Percentiles rank a stretch among this genome's conserved stretches.
These are phyloP conservation scores for Eubucco bourcierii DNA, from an alignment of 2,113 vertebrate species.

Conservation along the genomic window DNA sequence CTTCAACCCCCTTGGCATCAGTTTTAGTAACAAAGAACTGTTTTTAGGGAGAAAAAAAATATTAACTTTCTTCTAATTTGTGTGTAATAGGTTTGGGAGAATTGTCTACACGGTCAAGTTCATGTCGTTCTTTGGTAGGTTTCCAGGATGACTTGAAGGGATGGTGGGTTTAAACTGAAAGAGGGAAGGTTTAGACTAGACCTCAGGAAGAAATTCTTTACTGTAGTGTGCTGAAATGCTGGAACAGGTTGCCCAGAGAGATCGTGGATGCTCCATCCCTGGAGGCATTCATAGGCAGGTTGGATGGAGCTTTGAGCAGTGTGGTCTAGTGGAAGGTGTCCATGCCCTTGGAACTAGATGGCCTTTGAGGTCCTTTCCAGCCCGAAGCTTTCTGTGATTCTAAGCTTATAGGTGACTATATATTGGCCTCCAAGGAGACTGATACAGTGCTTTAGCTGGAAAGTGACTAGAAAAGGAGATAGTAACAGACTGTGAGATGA, in stretches of 20 bases:
- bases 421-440: neutral
- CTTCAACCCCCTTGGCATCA: neutral
- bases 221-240: neutral
- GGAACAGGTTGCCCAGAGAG: neutral
- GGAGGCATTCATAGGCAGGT: neutral
- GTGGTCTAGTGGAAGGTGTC: neutral
- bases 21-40: neutral
- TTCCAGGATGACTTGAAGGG: neutral
- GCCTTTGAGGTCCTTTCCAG: neutral
- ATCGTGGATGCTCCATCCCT: neutral
- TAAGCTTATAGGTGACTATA: neutral
- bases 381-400: neutral
- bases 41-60: neutral
- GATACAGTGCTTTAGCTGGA: neutral
- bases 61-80: neutral
- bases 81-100: neutral
- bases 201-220: neutral
- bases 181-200: neutral
- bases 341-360: neutral
- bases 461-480: rapidly evolving
- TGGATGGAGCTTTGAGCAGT: neutral
- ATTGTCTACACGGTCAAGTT: neutral
- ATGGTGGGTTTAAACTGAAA: neutral
- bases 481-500: neutral
- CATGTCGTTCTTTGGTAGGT: neutral